A percentile compares a stretch with the other conserved stretches of the same genome.
Conservation (phyloP, 2,797 vertebrate genomes). For the Micropoecilia bifurca region DNA sequence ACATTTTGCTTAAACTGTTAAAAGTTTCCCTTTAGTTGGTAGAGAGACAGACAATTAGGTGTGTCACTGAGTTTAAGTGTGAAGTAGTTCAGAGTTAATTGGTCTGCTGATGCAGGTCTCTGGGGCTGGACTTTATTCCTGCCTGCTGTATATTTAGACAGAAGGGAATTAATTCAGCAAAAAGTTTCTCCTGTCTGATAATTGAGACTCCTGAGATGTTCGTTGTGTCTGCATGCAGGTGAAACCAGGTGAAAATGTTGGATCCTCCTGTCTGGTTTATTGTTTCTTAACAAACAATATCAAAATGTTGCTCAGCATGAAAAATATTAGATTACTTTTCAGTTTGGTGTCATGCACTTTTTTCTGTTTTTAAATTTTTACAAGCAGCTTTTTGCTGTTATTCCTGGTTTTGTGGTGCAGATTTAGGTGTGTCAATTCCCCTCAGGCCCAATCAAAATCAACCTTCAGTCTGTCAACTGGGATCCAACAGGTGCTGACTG, state of each 20-base stretch:
- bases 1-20: background rate
- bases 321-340: background rate
- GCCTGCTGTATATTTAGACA: conserved; percentile 61
- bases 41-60: background rate
- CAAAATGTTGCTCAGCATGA: background rate
- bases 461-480: conserved; percentile 55
- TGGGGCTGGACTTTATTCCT: conserved; percentile 44
- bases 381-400: background rate
- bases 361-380: background rate
- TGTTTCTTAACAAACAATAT: background rate
- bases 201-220: conserved; percentile 59
- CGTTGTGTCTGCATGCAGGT: conserved; percentile 4
- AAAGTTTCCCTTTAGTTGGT: background rate
- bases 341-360: background rate
- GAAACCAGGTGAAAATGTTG: conserved; percentile 13
- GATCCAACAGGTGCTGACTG: conserved; percentile 52
- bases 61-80: conserved; percentile 23
- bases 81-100: conserved; percentile 59
- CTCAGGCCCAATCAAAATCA: conserved; percentile 61
- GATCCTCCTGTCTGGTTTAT: background rate
- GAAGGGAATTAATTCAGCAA: conserved; percentile 62
- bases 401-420: background rate
- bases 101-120: conserved; percentile 54
- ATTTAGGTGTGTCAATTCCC: conserved; percentile 49
- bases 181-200: conserved; percentile 44